Evolutionary conservation across 2,888 invertebrate genomes (phyloP), one percentile per base, ranked within the genome.

Genomic region (Euzophera pinguis): DNA sequence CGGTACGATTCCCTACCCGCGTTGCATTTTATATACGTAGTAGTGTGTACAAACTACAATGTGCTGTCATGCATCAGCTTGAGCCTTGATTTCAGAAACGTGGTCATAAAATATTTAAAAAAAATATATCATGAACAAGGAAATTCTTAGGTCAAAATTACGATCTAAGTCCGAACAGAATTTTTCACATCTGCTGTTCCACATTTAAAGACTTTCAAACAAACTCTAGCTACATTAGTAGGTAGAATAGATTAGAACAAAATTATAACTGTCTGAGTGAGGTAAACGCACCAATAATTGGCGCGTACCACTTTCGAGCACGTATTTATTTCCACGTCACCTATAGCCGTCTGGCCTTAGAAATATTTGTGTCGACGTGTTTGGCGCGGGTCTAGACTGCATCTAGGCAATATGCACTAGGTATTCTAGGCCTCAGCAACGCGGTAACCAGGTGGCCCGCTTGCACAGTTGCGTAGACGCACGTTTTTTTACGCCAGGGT

Each of bases 371-470:
- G 77, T 67, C 76, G 57, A 62, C 62, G 62, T 69, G 69, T 76
- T 76, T 77, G 74, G 72, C 72, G 70, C 67, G 53, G 67, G 72
- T 63, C 70, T 69, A 70, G 69, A 47, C 57, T 51, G 51, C 53
- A 58, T 53, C 59, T 60, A 60, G 56, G 52, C 47, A 51, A 22
- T 51, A 53, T 47, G 58, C 58, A 58, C 64, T 60, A 71, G 67
- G 69, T 75, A 75, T 75, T 78, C 79, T 77, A 78, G 78, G 71
- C 61, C 67, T 73, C 67, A 65, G 64, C 77, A 74, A 66, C 66
- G 69, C 75, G 75, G 79, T 84, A 68, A 86, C 87, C 84, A 70
- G 82, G 81, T 87, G 74, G 78, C 87, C 81, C 65, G 81, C 58
- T 86, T 78, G 78, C 82, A 78, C 77, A 81, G 78, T 81, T 81